Conservation (phyloP, 1,140 invertebrate genomes). For the Neuroterus valhalla region DNA sequence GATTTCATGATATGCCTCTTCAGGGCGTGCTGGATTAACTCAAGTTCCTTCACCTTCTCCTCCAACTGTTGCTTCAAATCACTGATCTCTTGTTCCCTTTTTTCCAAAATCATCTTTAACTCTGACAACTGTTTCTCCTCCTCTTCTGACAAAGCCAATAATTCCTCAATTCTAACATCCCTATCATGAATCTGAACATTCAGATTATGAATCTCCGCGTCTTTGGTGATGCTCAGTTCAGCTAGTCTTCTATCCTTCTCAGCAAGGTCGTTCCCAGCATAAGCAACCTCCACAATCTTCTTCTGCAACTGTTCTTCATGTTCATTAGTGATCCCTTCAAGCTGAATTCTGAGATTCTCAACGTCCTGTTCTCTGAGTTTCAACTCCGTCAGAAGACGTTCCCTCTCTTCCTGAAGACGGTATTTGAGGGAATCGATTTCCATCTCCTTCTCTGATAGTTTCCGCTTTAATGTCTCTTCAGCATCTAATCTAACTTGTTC, state of each 20-base stretch:
- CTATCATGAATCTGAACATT: slow-evolving; percentile 63
- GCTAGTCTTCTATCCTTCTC: slow-evolving; percentile 63
- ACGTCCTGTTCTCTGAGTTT: slow-evolving; percentile 52
- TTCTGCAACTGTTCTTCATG: slow-evolving; percentile 46
- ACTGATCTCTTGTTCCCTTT: slow-evolving; percentile 82
- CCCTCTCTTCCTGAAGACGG: slow-evolving; percentile 49
- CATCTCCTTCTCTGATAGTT: slow-evolving; percentile 57
- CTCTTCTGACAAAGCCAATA: slow-evolving; percentile 75
- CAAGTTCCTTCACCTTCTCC: slow-evolving; percentile 77
- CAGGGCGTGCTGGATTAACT: slow-evolving; percentile 65
- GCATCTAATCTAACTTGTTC: slow-evolving; percentile 52
- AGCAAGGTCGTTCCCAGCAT: slow-evolving; percentile 51
- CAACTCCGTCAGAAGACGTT: slow-evolving; percentile 48
- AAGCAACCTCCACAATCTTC: slow-evolving; percentile 40
- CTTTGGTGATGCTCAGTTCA: slow-evolving; percentile 65
- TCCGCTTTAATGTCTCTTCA: slow-evolving; percentile 46
- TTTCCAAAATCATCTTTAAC: slow-evolving; percentile 77
- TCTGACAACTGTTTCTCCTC: slow-evolving; percentile 73
- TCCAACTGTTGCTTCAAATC: slow-evolving; percentile 80
- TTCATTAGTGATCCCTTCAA: slow-evolving; percentile 43
- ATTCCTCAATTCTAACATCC: slow-evolving; percentile 70
- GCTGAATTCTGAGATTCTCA: slow-evolving; percentile 54
- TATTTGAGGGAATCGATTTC: slow-evolving; percentile 55
- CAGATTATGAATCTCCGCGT: slow-evolving; percentile 65
- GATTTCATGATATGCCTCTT: slow-evolving; percentile 47